phyloP scores from a whole-genome alignment of 2,113 vertebrate species.

The Hypanus sabinus region DNA sequence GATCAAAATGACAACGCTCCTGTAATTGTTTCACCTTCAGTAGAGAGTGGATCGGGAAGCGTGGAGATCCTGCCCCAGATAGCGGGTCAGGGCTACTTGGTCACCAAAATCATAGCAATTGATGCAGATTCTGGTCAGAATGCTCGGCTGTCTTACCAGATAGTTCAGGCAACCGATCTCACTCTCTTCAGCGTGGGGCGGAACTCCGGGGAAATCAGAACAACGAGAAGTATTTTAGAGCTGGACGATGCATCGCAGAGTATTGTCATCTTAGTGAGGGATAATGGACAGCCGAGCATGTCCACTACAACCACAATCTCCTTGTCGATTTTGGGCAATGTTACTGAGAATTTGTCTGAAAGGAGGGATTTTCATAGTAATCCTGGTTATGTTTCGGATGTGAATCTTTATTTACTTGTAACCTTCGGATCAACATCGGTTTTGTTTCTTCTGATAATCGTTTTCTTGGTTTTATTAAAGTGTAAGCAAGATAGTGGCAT shows the following conservation, averaged over 20 bases:
- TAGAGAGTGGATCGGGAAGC: constrained; percentile 42
- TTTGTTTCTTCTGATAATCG: neutral
- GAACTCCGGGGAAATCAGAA: constrained; percentile 47
- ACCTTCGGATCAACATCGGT: constrained; percentile 14
- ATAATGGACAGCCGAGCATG: constrained; percentile 46
- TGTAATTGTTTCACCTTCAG: constrained; percentile 43
- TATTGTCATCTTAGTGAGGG: constrained; percentile 46
- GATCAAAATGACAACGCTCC: constrained; percentile 50
- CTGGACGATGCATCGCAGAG: constrained; percentile 46
- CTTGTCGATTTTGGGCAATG: constrained; percentile 61
- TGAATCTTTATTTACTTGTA: neutral
- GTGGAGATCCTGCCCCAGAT: constrained; percentile 54
- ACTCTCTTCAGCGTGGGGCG: constrained; percentile 46
- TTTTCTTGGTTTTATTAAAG: neutral
- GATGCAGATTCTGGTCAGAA: constrained; percentile 46
- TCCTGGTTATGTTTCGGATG: neutral
- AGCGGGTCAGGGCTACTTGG: constrained; percentile 53
- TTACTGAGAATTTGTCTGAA: neutral
- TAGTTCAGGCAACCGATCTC: constrained; percentile 43
- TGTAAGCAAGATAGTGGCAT: neutral
- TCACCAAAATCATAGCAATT: constrained; percentile 42
- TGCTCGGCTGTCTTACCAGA: constrained; percentile 43
- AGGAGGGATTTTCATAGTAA: neutral
- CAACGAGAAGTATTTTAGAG: constrained; percentile 43
- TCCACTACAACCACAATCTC: constrained; percentile 47